These are phyloP conservation scores for Cyclargus thomasi DNA, from an alignment of 1,140 invertebrate genomes.

Conservation along the genomic window DNA sequence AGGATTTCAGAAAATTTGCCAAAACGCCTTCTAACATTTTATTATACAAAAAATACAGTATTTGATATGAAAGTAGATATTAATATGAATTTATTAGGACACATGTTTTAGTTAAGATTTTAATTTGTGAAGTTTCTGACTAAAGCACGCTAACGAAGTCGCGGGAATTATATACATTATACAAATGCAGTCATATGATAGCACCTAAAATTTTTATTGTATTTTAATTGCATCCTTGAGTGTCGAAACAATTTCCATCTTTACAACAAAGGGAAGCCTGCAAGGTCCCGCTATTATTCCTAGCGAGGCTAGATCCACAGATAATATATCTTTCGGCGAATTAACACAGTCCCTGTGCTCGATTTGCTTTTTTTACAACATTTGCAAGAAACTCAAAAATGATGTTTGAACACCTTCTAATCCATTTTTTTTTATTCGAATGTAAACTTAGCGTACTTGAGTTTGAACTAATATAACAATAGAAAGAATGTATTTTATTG, in stretches of 20 bases:
- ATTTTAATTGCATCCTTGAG: slow-evolving; percentile 11
- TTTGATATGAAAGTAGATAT: no score
- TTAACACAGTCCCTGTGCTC: slow-evolving; percentile 14
- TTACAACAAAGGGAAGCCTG: slow-evolving; percentile 19
- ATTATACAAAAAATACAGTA: no score
- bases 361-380: slow-evolving; percentile 6
- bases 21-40: no score
- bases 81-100: no score
- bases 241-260: slow-evolving; percentile 4
- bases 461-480: no score
- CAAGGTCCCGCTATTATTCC: slow-evolving; percentile 26
- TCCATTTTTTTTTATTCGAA: background rate
- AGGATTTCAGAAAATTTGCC: no score
- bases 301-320: slow-evolving; percentile 26
- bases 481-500: no score
- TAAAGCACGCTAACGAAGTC: no score
- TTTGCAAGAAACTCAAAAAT: background rate
- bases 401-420: background rate
- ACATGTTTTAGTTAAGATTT: no score
- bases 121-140: no score
- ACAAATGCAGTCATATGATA: background rate
- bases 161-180: background rate
- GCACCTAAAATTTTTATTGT: slow-evolving; percentile 8
- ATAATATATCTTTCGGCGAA: slow-evolving; percentile 22
- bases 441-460: no score